phyloP scores from a whole-genome alignment of 2,113 vertebrate species.

The Syngnathus typhle region DNA sequence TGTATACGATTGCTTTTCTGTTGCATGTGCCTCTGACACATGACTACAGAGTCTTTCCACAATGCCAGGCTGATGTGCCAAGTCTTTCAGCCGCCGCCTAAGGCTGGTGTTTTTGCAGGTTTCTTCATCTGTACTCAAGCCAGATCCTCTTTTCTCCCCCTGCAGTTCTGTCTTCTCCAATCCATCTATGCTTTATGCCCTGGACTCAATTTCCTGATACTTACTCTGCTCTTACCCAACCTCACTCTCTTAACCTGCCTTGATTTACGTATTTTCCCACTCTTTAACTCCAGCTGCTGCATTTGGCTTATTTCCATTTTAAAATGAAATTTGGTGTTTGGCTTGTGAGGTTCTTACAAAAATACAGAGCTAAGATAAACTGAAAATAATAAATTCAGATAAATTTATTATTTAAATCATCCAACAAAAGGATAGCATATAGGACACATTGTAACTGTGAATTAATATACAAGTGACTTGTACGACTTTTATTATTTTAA shows the following conservation, averaged over 20 bases:
- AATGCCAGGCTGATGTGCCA: neutral
- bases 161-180: neutral
- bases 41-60: neutral
- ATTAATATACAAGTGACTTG: neutral
- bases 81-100: neutral
- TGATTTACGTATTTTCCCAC: neutral
- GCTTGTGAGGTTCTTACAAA: neutral
- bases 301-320: neutral
- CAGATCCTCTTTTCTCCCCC: neutral
- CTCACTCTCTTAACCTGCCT: neutral
- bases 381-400: neutral
- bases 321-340: neutral
- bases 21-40: neutral
- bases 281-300: neutral
- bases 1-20: neutral
- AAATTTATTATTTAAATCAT: neutral
- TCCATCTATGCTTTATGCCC: neutral
- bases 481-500: too few relatives aligned
- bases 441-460: neutral
- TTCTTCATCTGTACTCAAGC: constrained; percentile 6
- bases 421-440: neutral
- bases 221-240: neutral
- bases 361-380: neutral
- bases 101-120: neutral
- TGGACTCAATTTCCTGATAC: neutral